Conservation (phyloP, 2,888 invertebrate species). For the Carterocephalus palaemon region DNA sequence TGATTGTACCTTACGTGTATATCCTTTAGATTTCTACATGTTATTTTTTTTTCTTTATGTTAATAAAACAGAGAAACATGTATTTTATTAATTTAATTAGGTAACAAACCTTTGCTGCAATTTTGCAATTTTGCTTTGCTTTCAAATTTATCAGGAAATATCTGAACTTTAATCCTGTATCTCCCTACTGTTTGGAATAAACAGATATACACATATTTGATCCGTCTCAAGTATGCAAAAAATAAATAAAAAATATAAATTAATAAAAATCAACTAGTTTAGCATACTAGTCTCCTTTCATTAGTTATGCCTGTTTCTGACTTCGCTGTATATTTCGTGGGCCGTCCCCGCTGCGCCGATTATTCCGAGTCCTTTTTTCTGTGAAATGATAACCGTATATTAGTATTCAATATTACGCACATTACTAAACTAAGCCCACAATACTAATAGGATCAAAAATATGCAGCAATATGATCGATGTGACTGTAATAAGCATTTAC, state of each 20-base stretch:
- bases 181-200: not conserved
- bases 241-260: not conserved
- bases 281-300: not conserved
- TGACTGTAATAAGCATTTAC: too few species aligned
- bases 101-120: too few species aligned
- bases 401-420: not conserved
- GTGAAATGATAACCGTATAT: too few species aligned
- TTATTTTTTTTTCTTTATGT: too few species aligned
- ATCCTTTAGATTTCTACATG: too few species aligned
- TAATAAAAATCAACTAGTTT: not conserved
- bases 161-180: too few species aligned
- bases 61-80: too few species aligned
- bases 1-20: too few species aligned
- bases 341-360: slow-evolving; percentile 32
- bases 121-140: too few species aligned
- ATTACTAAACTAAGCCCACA: not conserved
- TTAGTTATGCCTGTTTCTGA: slow-evolving; percentile 26
- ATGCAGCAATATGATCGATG: not conserved
- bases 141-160: too few species aligned
- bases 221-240: not conserved
- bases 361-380: slow-evolving; percentile 32
- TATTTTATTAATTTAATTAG: too few species aligned
- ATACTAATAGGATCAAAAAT: not conserved
- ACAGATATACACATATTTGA: not conserved
- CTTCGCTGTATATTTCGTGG: slow-evolving; percentile 30